These are phyloP conservation scores for Apamea crenata DNA, from an alignment of 2,888 invertebrate genomes.

Conservation along the genomic window DNA sequence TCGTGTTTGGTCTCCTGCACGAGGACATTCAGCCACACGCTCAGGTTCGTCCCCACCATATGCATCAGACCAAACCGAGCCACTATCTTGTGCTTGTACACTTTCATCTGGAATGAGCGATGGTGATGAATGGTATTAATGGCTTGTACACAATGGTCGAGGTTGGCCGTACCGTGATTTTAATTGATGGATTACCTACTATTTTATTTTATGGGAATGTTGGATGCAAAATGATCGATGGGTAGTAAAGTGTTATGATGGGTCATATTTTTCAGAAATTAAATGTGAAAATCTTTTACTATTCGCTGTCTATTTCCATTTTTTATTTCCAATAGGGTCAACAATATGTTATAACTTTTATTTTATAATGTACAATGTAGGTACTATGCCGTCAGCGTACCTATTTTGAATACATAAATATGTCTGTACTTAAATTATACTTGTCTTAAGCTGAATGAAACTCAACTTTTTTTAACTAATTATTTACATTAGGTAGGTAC, in stretches of 20 bases:
- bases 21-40: slow-evolving; percentile 98
- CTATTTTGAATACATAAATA: no score
- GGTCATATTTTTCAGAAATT: not conserved
- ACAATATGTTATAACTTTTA: no score
- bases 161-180: slow-evolving; percentile 36
- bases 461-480: not conserved
- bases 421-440: no score
- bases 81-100: slow-evolving; percentile 96
- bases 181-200: slow-evolving; percentile 46
- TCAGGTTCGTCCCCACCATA: slow-evolving; percentile 99
- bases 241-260: not conserved
- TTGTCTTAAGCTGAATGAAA: not conserved
- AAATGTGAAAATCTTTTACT: not conserved
- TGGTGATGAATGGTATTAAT: slow-evolving; percentile 41
- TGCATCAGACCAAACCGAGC: slow-evolving; percentile 99
- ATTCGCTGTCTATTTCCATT: not conserved
- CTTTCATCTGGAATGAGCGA: slow-evolving; percentile 93
- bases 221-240: slow-evolving; percentile 28
- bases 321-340: not conserved
- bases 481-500: no score
- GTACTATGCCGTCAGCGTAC: no score
- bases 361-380: no score
- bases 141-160: slow-evolving; percentile 32
- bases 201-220: slow-evolving; percentile 31
- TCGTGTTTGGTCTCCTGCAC: slow-evolving; percentile 99